phyloP scores from a whole-genome alignment of 2,113 vertebrate genomes.

The Nyctereutes procyonoides region DNA sequence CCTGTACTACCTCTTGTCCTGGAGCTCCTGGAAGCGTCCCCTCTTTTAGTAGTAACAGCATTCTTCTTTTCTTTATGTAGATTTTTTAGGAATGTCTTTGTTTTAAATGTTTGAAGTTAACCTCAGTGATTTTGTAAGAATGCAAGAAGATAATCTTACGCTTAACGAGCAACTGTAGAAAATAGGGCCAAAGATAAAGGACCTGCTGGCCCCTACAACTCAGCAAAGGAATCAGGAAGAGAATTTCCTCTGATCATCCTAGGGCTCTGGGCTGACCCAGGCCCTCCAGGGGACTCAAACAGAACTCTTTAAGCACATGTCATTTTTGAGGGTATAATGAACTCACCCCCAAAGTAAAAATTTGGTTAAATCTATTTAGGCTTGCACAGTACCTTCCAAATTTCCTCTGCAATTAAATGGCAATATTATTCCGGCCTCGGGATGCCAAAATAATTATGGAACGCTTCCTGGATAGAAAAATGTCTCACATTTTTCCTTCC shows the following conservation, averaged over 20 bases:
- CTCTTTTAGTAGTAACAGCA: not conserved
- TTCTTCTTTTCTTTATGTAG: not conserved
- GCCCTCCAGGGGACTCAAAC: not conserved
- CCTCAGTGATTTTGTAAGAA: not conserved
- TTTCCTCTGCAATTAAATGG: conserved; percentile 58
- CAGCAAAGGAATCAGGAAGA: not conserved
- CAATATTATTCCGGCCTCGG: conserved; percentile 39
- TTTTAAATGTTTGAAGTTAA: conserved; percentile 8
- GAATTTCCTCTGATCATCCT: not conserved
- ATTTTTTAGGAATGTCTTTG: not conserved
- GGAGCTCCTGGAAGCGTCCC: not conserved
- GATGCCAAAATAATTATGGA: conserved; percentile 64
- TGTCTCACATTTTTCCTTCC: conserved; percentile 46
- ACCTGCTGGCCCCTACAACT: not conserved
- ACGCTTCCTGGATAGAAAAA: conserved; percentile 56
- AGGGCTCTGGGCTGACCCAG: not conserved
- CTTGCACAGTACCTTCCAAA: conserved; percentile 63
- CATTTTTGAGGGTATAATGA: not conserved
- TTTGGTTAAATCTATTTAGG: conserved; percentile 2
- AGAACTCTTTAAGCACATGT: not conserved
- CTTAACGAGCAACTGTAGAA: not conserved
- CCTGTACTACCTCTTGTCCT: not conserved
- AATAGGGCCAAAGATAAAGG: conserved; percentile 68
- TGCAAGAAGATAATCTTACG: not conserved
- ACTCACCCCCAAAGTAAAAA: not conserved